Evolutionary conservation across 2,888 invertebrate species (phyloP).

Genomic region (Bimastos eiseni): DNA sequence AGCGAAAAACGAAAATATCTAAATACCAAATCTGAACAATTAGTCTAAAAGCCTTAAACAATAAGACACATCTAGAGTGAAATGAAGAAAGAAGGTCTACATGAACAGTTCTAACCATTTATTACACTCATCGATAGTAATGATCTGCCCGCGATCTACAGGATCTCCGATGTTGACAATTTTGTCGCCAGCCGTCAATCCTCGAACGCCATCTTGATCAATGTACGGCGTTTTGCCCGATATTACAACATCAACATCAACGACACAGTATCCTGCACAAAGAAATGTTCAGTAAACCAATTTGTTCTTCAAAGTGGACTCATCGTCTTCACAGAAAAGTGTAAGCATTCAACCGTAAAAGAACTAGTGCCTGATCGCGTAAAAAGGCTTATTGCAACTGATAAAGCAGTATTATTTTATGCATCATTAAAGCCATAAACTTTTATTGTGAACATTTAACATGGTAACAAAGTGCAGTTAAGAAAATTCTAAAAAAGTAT

Average conservation of each 20-base stretch:
- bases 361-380: not conserved
- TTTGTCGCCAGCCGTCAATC: not conserved
- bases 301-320: not conserved
- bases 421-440: not conserved
- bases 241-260: not conserved
- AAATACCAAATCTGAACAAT: too few relatives aligned
- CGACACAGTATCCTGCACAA: slow-evolving; percentile 2
- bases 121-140: not conserved
- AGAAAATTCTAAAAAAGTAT: too few relatives aligned
- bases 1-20: too few relatives aligned
- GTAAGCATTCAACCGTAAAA: not conserved
- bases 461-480: too few relatives aligned
- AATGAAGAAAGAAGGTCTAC: too few relatives aligned
- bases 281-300: not conserved
- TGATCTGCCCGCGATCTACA: not conserved
- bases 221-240: not conserved
- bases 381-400: not conserved
- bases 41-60: too few relatives aligned
- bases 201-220: not conserved
- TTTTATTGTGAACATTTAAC: too few relatives aligned
- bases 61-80: too few relatives aligned
- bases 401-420: not conserved
- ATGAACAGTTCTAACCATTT: not conserved
- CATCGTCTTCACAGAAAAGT: not conserved
- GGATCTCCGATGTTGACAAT: not conserved